phyloP scores from a whole-genome alignment of 2,888 invertebrate genomes.

The Venusia cambrica region DNA sequence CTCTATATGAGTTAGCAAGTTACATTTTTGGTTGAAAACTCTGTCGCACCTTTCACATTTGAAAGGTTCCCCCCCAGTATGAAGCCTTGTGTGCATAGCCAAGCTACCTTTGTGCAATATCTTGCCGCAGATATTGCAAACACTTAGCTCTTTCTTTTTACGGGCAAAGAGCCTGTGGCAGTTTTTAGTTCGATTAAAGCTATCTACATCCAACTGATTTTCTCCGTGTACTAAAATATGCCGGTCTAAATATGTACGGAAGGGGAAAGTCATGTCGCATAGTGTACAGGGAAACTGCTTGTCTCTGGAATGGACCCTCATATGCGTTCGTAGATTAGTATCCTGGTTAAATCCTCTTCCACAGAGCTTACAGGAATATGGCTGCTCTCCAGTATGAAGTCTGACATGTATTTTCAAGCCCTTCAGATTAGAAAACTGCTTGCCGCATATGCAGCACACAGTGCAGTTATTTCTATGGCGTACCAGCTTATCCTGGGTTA shows the following conservation, averaged over 20 bases:
- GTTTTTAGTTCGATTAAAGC: constrained; percentile 2
- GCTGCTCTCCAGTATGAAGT: constrained; percentile 14
- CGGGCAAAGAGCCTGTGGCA: constrained; percentile 9
- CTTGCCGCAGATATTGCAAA: constrained; percentile 10
- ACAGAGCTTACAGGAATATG: constrained; percentile 9
- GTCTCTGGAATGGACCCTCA: constrained; percentile 11
- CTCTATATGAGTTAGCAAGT: constrained; percentile 12
- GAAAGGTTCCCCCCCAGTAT: constrained; percentile 5
- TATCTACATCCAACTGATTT: constrained; percentile 4
- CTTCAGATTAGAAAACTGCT: constrained; percentile 5
- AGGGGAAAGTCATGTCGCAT: constrained; percentile 12
- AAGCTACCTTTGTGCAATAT: constrained; percentile 1
- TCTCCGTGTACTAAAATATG: constrained; percentile 10
- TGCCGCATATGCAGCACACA: constrained; percentile 12
- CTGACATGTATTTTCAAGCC: constrained; percentile 8
- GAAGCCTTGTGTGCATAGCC: constrained; percentile 7
- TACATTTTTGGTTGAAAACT: constrained; percentile 13
- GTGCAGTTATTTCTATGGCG: constrained; percentile 11
- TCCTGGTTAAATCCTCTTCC: constrained; percentile 17
- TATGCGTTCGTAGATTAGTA: constrained; percentile 10
- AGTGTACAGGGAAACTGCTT: constrained; percentile 10
- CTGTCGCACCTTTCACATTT: constrained; percentile 7
- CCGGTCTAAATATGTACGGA: constrained; percentile 5
- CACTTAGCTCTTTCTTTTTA: not conserved
- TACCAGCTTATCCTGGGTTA: constrained; percentile 1